These are phyloP conservation scores for Leptopilina boulardi DNA, from an alignment of 1,140 invertebrate genomes.

Conservation along the genomic window DNA sequence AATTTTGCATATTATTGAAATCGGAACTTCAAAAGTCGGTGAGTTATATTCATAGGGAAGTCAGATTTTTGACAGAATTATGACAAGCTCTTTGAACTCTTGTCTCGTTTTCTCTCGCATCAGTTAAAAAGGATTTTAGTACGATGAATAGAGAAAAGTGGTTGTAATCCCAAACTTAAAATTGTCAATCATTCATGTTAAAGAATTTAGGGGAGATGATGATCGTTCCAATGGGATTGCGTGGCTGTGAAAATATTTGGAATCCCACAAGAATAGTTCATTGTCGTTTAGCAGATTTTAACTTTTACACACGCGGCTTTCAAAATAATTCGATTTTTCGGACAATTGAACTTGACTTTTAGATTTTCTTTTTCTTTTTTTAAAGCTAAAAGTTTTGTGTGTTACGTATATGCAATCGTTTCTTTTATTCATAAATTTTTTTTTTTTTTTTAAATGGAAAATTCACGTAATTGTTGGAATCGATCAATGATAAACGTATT, in stretches of 20 bases:
- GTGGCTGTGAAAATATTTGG: slow-evolving; percentile 66
- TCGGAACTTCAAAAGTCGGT: background rate
- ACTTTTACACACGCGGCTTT: slow-evolving; percentile 43
- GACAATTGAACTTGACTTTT: slow-evolving; percentile 48
- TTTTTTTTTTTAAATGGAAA: slow-evolving; percentile 32
- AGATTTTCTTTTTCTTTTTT: slow-evolving; percentile 34
- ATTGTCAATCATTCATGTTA: slow-evolving; percentile 49
- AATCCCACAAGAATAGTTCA: slow-evolving; percentile 49
- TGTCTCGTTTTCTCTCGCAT: background rate
- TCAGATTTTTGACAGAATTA: slow-evolving; percentile 5
- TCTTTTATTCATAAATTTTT: slow-evolving; percentile 42
- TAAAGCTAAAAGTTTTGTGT: slow-evolving; percentile 39
- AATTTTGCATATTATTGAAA: background rate
- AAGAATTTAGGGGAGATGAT: slow-evolving; percentile 40
- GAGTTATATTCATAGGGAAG: slow-evolving; percentile 8
- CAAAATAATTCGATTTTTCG: slow-evolving; percentile 46
- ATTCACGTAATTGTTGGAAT: background rate
- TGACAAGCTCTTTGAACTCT: slow-evolving; percentile 15
- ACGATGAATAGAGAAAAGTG: background rate
- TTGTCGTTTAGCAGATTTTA: slow-evolving; percentile 50
- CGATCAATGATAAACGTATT: slow-evolving; percentile 31
- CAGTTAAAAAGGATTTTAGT: slow-evolving; percentile 6
- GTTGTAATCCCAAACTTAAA: slow-evolving; percentile 53
- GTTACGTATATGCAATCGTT: slow-evolving; percentile 39
- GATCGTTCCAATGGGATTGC: slow-evolving; percentile 54